Base-by-base conservation (phyloP, 1,140 invertebrate species). In the Camponotus pennsylvanicus region DNA sequence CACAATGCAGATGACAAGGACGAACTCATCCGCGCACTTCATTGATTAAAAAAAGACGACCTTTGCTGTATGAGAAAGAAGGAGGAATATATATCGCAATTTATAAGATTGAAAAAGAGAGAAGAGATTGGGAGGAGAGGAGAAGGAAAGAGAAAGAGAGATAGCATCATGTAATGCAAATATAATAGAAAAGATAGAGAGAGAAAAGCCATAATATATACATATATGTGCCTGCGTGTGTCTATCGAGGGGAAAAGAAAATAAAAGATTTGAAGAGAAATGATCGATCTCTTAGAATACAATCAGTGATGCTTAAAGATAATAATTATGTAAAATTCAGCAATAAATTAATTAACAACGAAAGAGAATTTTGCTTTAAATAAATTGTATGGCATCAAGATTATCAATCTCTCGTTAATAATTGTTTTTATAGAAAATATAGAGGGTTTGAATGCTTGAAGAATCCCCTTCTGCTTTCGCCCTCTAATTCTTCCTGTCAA, bases 91-190 rank as follows among this genome's bases (percentile, higher is more conserved):
- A 11, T 49, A 15, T 49, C 32, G 49, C 79, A 32, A 83, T 59
- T 71, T 82, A 59, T 21, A 71, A 71, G 66, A 67, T 61, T 86
- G 86, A 89, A 82, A 89, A 61, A 87, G 49, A 85, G 21, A 40
- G 67, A 82, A 76, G n/a, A 85, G 80, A 32, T 83, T 85, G 66
- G 32, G 40, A n/a, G 45, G 42, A 40, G 59, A 73, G 64, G 64
- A 18, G 83, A 40, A 27, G 69, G 87, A 15, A 1, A 8, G 8
- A 83, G 76, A 88, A 61, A 88, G 57, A 87, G 3, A 52, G 42
- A 45, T 45, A 45, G 15, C 15, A 52, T 3, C 13, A 52, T 18
- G 15, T 52, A 15, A 52, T 52, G 49, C 13, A 52, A 18, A 18
- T 52, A 49, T 49, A 52, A 52, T 52, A 52, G 13, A 15, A 52